phyloP scores from a whole-genome alignment of 2,888 invertebrate species.

The Allophyes oxyacanthae region DNA sequence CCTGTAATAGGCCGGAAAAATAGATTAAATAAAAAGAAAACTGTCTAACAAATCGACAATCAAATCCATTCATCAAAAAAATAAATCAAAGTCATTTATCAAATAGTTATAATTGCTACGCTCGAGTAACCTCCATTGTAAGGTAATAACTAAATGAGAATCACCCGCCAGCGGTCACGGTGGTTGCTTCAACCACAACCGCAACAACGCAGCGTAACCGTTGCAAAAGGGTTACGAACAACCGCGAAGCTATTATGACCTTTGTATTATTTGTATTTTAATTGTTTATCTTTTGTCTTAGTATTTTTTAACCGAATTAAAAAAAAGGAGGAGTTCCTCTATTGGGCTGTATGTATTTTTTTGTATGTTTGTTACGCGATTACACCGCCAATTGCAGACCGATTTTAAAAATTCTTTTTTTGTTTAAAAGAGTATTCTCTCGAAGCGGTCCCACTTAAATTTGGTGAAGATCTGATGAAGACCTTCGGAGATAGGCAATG shows the following conservation, averaged over 20 bases:
- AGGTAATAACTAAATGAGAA: slow-evolving; percentile 17
- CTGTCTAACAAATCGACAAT: not conserved
- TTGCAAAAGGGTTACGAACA: slow-evolving; percentile 40
- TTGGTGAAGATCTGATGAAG: too few relatives aligned
- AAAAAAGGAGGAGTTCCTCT: too few relatives aligned
- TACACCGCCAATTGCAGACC: too few relatives aligned
- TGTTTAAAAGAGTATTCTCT: too few relatives aligned
- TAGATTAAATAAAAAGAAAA: too few relatives aligned
- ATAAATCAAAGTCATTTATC: slow-evolving; percentile 9
- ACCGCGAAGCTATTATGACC: slow-evolving; percentile 32
- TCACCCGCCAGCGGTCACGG: slow-evolving; percentile 35
- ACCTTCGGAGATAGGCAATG: too few relatives aligned
- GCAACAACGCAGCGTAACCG: slow-evolving; percentile 32
- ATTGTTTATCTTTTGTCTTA: not conserved
- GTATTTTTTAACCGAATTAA: too few relatives aligned
- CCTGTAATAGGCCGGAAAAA: too few relatives aligned
- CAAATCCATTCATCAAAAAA: slow-evolving; percentile 4
- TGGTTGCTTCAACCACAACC: slow-evolving; percentile 38
- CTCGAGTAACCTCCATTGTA: slow-evolving; percentile 32
- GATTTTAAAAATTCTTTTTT: too few relatives aligned
- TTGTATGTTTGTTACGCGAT: too few relatives aligned
- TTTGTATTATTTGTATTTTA: slow-evolving; percentile 27
- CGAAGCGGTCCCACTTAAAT: too few relatives aligned
- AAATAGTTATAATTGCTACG: slow-evolving; percentile 15
- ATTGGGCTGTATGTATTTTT: too few relatives aligned